These are phyloP conservation scores for Hemistola chrysoprasaria DNA, from an alignment of 2,888 invertebrate genomes.

Conservation along the genomic window DNA sequence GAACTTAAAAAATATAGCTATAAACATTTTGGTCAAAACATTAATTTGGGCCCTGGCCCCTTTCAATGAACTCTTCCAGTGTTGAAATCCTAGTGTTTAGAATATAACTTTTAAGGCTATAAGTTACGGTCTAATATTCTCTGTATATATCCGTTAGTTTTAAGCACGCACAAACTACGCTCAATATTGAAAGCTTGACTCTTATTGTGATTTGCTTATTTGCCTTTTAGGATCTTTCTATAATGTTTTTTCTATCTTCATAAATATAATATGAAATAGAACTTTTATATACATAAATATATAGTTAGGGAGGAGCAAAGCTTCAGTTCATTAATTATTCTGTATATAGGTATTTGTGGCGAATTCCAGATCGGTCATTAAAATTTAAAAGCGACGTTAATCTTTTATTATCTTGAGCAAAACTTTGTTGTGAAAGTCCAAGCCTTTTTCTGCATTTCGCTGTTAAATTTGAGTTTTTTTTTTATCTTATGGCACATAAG, in stretches of 20 bases:
- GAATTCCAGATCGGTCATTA: no score
- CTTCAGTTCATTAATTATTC: slow-evolving; percentile 53
- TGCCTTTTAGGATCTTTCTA: slow-evolving; percentile 69
- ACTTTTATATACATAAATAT: slow-evolving; percentile 57
- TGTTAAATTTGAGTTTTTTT: no score
- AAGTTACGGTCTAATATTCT: slow-evolving; percentile 46
- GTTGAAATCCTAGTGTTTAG: slow-evolving; percentile 4
- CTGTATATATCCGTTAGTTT: slow-evolving; percentile 42
- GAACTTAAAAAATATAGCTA: no score
- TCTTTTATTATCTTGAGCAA: no score
- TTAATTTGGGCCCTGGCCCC: no score
- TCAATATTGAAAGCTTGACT: slow-evolving; percentile 59
- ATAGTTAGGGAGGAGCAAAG: slow-evolving; percentile 59
- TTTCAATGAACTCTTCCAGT: no score
- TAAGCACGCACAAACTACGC: slow-evolving; percentile 68
- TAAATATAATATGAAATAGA: slow-evolving; percentile 46
- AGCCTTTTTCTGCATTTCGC: no score
- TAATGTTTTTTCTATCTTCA: slow-evolving; percentile 56
- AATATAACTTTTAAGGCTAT: slow-evolving; percentile 41
- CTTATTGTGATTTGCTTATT: slow-evolving; percentile 75
- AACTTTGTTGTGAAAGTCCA: no score
- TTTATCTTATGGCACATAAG: no score
- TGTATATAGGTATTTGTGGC: no score
- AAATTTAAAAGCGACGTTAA: no score
- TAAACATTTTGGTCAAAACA: no score